Base-by-base conservation (phyloP, 2,888 invertebrate genomes). In the Nomada fabriciana region DNA sequence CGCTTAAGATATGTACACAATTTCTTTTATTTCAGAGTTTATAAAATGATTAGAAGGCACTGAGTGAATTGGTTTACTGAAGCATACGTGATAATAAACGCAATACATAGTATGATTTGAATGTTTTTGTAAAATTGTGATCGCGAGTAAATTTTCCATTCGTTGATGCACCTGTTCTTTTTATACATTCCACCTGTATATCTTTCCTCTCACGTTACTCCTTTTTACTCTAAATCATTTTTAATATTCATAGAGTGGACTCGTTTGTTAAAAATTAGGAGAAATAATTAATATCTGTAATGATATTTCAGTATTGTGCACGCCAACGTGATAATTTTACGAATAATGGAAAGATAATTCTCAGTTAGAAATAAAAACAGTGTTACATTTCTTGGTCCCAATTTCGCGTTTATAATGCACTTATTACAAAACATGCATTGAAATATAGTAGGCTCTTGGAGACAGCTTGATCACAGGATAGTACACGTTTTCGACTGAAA, bases 401-500 rank as follows among this genome's bases (percentile, higher is more conserved):
- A 88, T 82, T 80, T 83, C 74, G 65, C 72, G 78, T 71, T 82
- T 80, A 70, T 80, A 78, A 42, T 77, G 61, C 71, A 60, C 63
- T 18, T 68, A 43, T 85, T 85, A 86, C 87, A 89, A 74, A 89
- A 90, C 47, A 88, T 89, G 86, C 79, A 85, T 86, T 79, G 64
- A 80, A 83, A 71, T 80, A 72, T 78, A 75, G 71, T 75, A 42
- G 64, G 65, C 73, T 53, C 72, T 84, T 68, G 69, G 72, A 82
- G 68, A 81, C 72, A 79, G 71, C 60, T 79, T 53, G 76, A 89
- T 92, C 89, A 92, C 82, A 92, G 87, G 73, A 92, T 76, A 65
- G 55, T 84, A 74, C 92, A 92, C n/a, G 90, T 90, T 85, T 91
- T 92, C 47, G 92, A 92, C 92, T 92, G 86, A 47, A 83, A 83